Evolutionary conservation across 2,113 vertebrate species (phyloP).

Genomic region (Tautogolabrus adspersus): DNA sequence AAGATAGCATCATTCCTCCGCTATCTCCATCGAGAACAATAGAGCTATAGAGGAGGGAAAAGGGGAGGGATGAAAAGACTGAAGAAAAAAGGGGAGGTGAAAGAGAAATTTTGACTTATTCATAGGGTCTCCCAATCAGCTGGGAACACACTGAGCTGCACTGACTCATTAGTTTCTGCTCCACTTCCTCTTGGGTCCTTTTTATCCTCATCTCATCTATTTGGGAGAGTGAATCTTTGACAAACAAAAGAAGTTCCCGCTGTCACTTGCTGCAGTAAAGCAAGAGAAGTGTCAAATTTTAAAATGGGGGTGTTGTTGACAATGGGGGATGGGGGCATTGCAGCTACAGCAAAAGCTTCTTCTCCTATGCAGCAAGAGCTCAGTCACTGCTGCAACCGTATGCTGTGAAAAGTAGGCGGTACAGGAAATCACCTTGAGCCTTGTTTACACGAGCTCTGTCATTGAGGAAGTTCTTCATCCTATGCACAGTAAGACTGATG

Average conservation of each 20-base stretch:
- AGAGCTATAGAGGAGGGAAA: slow-evolving; percentile 39
- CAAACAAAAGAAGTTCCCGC: slow-evolving; percentile 55
- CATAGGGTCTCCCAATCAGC: slow-evolving; percentile 66
- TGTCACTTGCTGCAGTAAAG: slow-evolving; percentile 38
- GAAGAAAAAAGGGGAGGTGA: slow-evolving; percentile 1
- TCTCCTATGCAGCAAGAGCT: background rate
- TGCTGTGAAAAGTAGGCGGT: background rate
- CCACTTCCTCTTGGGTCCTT: slow-evolving; percentile 74
- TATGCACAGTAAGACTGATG: background rate
- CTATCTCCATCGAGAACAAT: slow-evolving; percentile 53
- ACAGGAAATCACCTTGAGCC: slow-evolving; percentile 27
- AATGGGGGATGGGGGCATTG: background rate
- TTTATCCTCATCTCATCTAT: slow-evolving; percentile 72
- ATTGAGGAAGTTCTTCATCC: slow-evolving; percentile 8
- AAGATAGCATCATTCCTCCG: slow-evolving; percentile 39
- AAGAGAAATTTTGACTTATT: slow-evolving; percentile 68
- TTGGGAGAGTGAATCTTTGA: slow-evolving; percentile 50
- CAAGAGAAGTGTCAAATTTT: slow-evolving; percentile 35
- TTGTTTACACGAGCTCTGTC: background rate
- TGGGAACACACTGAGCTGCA: slow-evolving; percentile 62
- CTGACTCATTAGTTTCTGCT: slow-evolving; percentile 80
- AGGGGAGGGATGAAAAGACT: slow-evolving; percentile 18
- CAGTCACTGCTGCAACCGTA: background rate
- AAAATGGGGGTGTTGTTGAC: slow-evolving; percentile 11
- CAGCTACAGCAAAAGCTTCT: background rate